Evolutionary conservation across 2,888 invertebrate species (phyloP).

Genomic region (Patella depressa): DNA sequence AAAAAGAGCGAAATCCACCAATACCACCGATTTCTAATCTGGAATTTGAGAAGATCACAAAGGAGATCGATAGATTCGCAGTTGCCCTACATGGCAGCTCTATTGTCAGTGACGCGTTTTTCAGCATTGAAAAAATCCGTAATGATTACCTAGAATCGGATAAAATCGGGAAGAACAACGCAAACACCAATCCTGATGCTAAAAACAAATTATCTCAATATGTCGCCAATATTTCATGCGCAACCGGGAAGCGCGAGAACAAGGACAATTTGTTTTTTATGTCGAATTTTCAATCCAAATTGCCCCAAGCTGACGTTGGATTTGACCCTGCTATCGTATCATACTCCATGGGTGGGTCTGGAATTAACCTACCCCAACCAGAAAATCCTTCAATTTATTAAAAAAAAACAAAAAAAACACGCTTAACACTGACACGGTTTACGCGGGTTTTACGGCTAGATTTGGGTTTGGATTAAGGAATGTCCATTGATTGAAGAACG

Average conservation of each 20-base stretch:
- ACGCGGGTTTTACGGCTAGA: too few species aligned
- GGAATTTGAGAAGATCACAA: conserved; percentile 3
- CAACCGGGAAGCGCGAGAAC: too few species aligned
- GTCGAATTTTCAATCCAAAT: neutral
- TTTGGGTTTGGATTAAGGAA: too few species aligned
- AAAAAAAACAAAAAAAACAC: too few species aligned
- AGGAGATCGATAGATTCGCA: conserved; percentile 12
- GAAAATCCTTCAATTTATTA: too few species aligned
- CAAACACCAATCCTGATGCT: neutral
- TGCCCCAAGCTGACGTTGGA: neutral
- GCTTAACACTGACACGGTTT: too few species aligned
- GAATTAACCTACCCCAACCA: neutral
- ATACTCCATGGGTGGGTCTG: neutral
- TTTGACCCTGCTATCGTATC: conserved; percentile 1
- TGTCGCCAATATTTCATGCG: neutral
- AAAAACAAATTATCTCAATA: neutral
- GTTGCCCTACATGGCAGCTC: conserved; percentile 8
- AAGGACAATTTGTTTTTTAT: too few species aligned
- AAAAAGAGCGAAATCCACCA: neutral
- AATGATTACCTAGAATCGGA: neutral
- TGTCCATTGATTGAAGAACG: too few species aligned
- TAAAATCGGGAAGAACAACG: neutral
- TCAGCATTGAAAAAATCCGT: conserved; percentile 13
- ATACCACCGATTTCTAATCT: neutral
- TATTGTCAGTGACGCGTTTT: conserved; percentile 9